Evolutionary conservation across 2,888 invertebrate species (phyloP).

Genomic region (Sycophila texana): DNA sequence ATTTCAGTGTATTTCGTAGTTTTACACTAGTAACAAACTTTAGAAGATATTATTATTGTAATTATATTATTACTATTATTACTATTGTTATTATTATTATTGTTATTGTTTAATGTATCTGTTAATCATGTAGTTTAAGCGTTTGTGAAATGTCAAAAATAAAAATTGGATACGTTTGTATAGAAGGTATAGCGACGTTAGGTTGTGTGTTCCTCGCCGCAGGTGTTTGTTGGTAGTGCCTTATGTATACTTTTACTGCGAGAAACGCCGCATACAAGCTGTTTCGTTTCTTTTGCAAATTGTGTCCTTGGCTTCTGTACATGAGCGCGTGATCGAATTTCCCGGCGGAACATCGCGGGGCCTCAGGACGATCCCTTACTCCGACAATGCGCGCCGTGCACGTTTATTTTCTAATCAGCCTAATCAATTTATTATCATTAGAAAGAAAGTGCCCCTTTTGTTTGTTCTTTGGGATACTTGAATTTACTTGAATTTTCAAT

Average conservation of each 20-base stretch:
- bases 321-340: conserved; percentile 32
- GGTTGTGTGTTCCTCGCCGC: conserved; percentile 43
- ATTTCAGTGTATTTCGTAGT: background rate
- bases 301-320: conserved; percentile 34
- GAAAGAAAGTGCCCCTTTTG: conserved; percentile 51
- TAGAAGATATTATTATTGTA: background rate
- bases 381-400: conserved; percentile 5
- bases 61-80: no score
- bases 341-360: conserved; percentile 12
- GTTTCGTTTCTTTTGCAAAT: conserved; percentile 40
- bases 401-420: conserved; percentile 11
- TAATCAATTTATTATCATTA: background rate
- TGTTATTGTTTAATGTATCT: no score
- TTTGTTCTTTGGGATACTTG: no score
- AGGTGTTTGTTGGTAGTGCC: conserved; percentile 40
- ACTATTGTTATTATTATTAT: no score
- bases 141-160: background rate
- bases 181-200: conserved; percentile 21
- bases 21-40: background rate
- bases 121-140: no score
- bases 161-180: background rate
- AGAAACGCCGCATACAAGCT: conserved; percentile 33
- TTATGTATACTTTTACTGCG: conserved; percentile 13
- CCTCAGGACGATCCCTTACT: conserved; percentile 37
- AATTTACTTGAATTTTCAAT: background rate